Conservation (phyloP, 2,113 vertebrate species). For the Sorex araneus region DNA sequence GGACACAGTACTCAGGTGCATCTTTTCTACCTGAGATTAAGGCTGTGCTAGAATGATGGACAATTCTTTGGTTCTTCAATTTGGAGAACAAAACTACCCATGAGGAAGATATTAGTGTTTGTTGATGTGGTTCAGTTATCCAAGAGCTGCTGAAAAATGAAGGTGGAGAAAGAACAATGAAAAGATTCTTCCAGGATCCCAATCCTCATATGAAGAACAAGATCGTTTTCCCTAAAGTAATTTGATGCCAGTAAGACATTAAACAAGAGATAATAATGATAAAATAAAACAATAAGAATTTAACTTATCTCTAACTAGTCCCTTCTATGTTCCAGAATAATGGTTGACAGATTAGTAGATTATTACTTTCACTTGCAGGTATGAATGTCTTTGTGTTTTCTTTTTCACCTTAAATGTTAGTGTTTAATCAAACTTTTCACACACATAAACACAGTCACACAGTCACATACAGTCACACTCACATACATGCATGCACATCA, state of each 20-base stretch:
- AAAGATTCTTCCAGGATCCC: neutral
- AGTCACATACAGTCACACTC: neutral
- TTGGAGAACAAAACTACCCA: neutral
- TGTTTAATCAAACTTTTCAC: neutral
- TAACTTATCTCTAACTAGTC: neutral
- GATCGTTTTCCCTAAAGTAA: neutral
- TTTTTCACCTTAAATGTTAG: neutral
- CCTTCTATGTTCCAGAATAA: neutral
- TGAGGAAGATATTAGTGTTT: neutral
- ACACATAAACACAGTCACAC: neutral
- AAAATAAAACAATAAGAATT: neutral
- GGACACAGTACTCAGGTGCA: neutral
- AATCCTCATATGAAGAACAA: neutral
- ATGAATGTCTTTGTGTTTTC: neutral
- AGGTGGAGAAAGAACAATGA: neutral
- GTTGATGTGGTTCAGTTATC: neutral
- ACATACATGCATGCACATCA: neutral
- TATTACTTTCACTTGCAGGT: neutral
- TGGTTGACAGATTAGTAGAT: neutral
- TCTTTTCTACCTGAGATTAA: neutral
- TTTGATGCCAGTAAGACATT: neutral
- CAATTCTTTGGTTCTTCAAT: accelerated
- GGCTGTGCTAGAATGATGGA: neutral
- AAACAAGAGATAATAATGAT: neutral
- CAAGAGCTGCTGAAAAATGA: neutral